Conservation (phyloP, 2,113 vertebrate species). For the Sapajus apella region DNA sequence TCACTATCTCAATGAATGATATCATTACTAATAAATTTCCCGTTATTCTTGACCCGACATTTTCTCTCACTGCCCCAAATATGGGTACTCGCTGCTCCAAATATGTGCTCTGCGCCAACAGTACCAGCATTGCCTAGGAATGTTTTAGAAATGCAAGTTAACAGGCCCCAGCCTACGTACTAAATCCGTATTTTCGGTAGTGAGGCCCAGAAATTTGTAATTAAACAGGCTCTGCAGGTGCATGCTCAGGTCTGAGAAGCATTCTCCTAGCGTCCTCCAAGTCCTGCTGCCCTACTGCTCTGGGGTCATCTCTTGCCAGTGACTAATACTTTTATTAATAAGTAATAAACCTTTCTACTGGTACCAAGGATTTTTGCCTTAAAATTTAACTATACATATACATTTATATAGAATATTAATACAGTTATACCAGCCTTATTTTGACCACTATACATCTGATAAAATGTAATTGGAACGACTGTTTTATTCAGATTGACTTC, state of each 20-base stretch:
- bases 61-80: neutral
- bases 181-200: rapidly evolving
- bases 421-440: neutral
- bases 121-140: neutral
- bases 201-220: neutral
- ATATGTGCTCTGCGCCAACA: neutral
- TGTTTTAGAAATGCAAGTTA: neutral
- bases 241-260: neutral
- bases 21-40: neutral
- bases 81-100: neutral
- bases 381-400: neutral
- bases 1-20: neutral
- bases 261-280: neutral
- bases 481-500: constrained; percentile 16
- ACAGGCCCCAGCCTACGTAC: neutral
- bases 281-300: neutral
- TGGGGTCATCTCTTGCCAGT: neutral
- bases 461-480: neutral
- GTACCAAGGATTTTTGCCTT: neutral
- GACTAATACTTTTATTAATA: neutral
- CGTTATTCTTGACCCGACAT: neutral
- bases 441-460: neutral
- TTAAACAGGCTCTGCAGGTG: neutral
- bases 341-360: neutral
- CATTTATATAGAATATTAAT: neutral